These are phyloP conservation scores for Microplitis deprimator DNA, from an alignment of 2,888 invertebrate genomes.

Conservation along the genomic window DNA sequence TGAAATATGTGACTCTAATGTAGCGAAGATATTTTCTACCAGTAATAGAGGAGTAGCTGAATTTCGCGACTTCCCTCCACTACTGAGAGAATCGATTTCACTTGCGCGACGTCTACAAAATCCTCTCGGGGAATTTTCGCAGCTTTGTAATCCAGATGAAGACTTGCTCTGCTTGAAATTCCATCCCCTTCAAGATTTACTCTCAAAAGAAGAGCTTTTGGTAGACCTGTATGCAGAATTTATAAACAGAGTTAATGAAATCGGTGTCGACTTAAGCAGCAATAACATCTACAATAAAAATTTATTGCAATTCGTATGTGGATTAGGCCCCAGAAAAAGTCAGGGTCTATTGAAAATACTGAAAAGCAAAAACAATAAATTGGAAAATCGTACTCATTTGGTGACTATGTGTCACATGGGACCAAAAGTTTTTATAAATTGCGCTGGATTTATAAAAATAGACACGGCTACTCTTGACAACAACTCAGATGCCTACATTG, in stretches of 20 bases:
- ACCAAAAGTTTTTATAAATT: conserved; percentile 98
- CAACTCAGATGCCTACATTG: conserved; percentile 93
- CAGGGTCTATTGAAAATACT: conserved; percentile 87
- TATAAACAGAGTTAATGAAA: conserved; percentile 96
- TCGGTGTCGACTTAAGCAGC: conserved; percentile 96
- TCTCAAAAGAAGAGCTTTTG: conserved; percentile 87
- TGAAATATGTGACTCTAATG: conserved; percentile 94
- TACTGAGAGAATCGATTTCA: conserved; percentile 93
- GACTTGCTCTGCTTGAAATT: conserved; percentile 96
- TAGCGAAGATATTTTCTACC: conserved; percentile 93
- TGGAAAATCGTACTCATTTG: conserved; percentile 95
- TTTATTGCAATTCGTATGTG: conserved; percentile 96
- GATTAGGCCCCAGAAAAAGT: conserved; percentile 95
- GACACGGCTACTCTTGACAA: conserved; percentile 96
- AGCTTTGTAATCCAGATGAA: conserved; percentile 95
- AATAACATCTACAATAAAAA: conserved; percentile 90
- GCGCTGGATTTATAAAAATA: conserved; percentile 98
- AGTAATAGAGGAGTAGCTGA: conserved; percentile 89
- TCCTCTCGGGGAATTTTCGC: conserved; percentile 95
- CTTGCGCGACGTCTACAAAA: conserved; percentile 94
- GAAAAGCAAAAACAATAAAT: conserved; percentile 89
- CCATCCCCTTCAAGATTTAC: conserved; percentile 87
- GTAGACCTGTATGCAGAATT: conserved; percentile 91
- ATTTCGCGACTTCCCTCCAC: conserved; percentile 92
- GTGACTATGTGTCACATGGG: conserved; percentile 98